Base-by-base conservation (phyloP, 2,888 invertebrate genomes). In the Agrochola circellaris region DNA sequence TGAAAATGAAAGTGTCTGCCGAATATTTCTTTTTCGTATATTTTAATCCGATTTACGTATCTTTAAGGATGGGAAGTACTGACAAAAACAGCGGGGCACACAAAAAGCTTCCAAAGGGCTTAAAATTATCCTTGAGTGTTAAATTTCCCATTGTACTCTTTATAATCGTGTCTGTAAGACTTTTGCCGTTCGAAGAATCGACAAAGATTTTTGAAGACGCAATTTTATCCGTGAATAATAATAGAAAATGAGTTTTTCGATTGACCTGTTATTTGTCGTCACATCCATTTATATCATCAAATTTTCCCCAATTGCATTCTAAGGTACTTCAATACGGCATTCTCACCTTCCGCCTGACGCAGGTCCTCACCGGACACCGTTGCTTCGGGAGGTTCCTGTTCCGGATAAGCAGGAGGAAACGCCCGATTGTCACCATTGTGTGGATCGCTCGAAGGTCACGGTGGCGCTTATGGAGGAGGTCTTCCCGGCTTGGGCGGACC, bases 41-140 rank as follows among this genome's bases (percentile, higher is more conserved):
- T n/a, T 66, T 79, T 76, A 75, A 79, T 83, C 78, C 60, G 71
- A 78, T 85, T 77, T 77, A 54, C 60, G 64, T 66, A 58, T 77
- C 56, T 82, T 65, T 6, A 20, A 68, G 56, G 54, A 38, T 9
- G n/a, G 26, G 15, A 26, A 38, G 48, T 23, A 20, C 26, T 26
- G 17, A 20, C 26, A n/a, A 61, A 75, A 66, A 69, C 77, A 60
- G 30, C 45, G 15, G 34, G 20, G 42, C 26, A 60, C 30, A 68
- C 34, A 67, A 73, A 73, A 71, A 69, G n/a, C 60, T 70, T 73
- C 54, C 13, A 45, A 82, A 77, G 60, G 60, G 45, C 72, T 86
- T 83, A 34, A 74, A 68, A 74, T 77, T 71, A 75, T 75, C 26
- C 61, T 77, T 54, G 61, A 75, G 76, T 68, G 75, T 76, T 77